Evolutionary conservation across 2,797 vertebrate species (phyloP).

Genomic region (Ibycter americanus): DNA sequence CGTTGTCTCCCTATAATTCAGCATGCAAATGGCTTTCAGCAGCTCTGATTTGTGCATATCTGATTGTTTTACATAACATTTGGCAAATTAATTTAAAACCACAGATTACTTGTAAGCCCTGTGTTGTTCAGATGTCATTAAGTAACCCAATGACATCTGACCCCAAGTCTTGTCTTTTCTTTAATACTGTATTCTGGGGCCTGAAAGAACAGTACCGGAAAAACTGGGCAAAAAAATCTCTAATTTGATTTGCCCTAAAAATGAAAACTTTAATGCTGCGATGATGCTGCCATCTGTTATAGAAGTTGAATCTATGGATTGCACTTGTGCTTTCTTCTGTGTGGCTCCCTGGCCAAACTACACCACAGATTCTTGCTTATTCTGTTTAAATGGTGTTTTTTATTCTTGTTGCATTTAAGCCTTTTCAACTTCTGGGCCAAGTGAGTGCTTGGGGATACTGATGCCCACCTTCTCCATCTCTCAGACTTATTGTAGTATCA

Average conservation of each 20-base stretch:
- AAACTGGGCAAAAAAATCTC: not conserved
- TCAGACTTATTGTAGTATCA: not conserved
- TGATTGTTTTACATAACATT: not conserved
- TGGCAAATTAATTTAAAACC: not conserved
- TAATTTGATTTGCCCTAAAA: not conserved
- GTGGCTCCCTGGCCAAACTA: not conserved
- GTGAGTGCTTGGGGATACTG: not conserved
- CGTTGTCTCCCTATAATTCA: not conserved
- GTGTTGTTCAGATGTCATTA: not conserved
- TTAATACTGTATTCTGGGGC: not conserved
- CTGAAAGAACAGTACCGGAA: not conserved
- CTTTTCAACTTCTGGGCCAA: not conserved
- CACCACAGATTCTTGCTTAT: not conserved
- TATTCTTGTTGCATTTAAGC: not conserved
- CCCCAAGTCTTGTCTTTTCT: not conserved
- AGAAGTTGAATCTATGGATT: not conserved
- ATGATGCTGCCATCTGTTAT: not conserved
- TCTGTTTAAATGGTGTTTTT: not conserved
- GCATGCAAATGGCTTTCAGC: not conserved
- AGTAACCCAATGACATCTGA: not conserved
- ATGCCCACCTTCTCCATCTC: not conserved
- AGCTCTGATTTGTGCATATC: not conserved
- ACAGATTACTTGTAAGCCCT: not conserved
- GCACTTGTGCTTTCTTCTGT: not conserved
- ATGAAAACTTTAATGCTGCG: not conserved